Evolutionary conservation across 2,797 vertebrate species (phyloP).

Genomic region (Heteromormyrus szaboi): DNA sequence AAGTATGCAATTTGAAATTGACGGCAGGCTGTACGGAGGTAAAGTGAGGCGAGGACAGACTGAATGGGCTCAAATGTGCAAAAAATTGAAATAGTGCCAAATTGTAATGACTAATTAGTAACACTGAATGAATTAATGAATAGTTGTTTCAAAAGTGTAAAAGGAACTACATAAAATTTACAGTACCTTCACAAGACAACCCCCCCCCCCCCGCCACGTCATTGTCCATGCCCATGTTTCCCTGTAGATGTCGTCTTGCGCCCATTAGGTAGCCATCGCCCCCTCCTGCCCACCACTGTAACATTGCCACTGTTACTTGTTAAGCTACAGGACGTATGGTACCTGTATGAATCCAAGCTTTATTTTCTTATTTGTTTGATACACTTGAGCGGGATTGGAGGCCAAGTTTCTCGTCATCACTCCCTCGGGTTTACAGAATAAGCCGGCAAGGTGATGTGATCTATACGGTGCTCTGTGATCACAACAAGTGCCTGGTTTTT

Average conservation of each 20-base stretch:
- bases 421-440: neutral
- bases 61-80: neutral
- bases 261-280: neutral
- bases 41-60: neutral
- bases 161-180: neutral
- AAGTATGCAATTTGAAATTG: neutral
- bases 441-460: conserved; percentile 5
- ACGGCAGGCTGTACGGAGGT: neutral
- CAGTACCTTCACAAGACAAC: neutral
- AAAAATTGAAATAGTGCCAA: neutral
- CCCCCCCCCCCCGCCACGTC: neutral
- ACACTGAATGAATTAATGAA: neutral
- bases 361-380: neutral
- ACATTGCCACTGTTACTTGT: neutral
- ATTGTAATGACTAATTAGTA: neutral
- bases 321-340: neutral
- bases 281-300: neutral
- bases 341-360: neutral
- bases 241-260: neutral
- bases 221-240: neutral
- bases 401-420: neutral
- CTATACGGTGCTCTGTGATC: conserved; percentile 12
- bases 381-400: neutral
- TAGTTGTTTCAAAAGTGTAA: neutral
- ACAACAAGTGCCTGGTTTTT: conserved; percentile 32